phyloP scores from a whole-genome alignment of 2,797 vertebrate species.

The Sebastes wilsoni region DNA sequence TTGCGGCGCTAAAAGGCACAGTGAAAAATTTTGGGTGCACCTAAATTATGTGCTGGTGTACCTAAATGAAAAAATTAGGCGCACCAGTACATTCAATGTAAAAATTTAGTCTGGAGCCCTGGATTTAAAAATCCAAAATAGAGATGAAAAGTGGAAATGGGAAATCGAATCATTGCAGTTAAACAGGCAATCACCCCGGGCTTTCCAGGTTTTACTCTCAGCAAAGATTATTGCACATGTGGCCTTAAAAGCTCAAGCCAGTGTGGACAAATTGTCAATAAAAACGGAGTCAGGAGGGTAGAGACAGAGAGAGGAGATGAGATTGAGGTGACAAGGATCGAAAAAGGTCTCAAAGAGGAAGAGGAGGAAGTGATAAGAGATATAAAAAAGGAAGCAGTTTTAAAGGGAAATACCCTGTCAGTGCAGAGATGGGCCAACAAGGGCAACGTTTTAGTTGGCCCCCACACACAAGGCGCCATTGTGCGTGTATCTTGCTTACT shows the following conservation, averaged over 20 bases:
- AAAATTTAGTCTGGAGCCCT: too few species aligned
- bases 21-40: too few species aligned
- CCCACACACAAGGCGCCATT: conserved; percentile 71
- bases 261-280: conserved; percentile 48
- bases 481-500: conserved; percentile 62
- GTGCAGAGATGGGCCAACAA: conserved; percentile 30
- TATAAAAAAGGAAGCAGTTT: conserved; percentile 16
- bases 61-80: too few species aligned
- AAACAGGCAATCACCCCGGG: conserved; percentile 23
- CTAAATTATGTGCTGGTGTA: too few species aligned
- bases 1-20: too few species aligned
- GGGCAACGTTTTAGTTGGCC: conserved; percentile 49
- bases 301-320: conserved; percentile 6
- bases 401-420: conserved; percentile 37
- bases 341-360: background rate
- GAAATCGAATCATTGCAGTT: conserved; percentile 25
- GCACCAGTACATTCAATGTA: too few species aligned
- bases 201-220: conserved; percentile 19
- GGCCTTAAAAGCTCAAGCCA: conserved; percentile 18
- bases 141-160: background rate
- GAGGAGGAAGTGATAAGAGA: conserved; percentile 9
- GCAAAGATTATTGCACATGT: conserved; percentile 55
- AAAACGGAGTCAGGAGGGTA: background rate
- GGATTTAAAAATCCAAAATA: background rate
- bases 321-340: conserved; percentile 7